phyloP scores from a whole-genome alignment of 2,797 vertebrate species.

The Natrix natrix region DNA sequence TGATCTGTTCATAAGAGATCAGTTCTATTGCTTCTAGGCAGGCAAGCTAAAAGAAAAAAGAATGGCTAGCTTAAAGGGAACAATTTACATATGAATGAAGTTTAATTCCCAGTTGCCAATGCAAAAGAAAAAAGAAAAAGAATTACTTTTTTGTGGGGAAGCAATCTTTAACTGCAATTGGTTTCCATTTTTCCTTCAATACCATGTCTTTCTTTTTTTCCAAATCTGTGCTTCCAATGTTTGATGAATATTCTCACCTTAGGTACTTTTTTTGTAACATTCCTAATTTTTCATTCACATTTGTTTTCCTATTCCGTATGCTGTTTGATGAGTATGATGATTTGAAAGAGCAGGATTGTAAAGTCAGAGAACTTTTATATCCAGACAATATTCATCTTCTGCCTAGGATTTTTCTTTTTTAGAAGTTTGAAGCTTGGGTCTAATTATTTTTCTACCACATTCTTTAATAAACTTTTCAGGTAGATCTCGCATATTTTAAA shows the following conservation, averaged over 20 bases:
- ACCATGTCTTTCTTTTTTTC: not conserved
- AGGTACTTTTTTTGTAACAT: not conserved
- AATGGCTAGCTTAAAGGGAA: not conserved
- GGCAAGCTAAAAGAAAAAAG: not conserved
- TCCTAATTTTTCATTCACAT: not conserved
- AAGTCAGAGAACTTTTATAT: not conserved
- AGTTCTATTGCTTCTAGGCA: not conserved
- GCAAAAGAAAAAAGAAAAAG: not conserved
- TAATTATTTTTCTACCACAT: not conserved
- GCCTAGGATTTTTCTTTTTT: not conserved
- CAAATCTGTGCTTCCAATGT: not conserved
- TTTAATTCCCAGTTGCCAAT: not conserved
- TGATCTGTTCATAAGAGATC: not conserved
- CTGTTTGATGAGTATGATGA: not conserved
- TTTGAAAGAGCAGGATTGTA: not conserved
- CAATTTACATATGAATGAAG: not conserved
- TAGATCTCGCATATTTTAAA: not conserved
- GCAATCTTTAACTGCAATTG: rapidly evolving
- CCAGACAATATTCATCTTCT: not conserved
- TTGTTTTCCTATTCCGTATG: not conserved
- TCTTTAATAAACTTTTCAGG: not conserved
- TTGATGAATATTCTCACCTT: not conserved
- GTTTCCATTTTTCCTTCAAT: not conserved
- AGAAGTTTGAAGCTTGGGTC: not conserved
- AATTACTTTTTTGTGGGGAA: not conserved